Base-by-base conservation (phyloP, 2,797 vertebrate genomes). In the Aselliscus stoliczkanus region DNA sequence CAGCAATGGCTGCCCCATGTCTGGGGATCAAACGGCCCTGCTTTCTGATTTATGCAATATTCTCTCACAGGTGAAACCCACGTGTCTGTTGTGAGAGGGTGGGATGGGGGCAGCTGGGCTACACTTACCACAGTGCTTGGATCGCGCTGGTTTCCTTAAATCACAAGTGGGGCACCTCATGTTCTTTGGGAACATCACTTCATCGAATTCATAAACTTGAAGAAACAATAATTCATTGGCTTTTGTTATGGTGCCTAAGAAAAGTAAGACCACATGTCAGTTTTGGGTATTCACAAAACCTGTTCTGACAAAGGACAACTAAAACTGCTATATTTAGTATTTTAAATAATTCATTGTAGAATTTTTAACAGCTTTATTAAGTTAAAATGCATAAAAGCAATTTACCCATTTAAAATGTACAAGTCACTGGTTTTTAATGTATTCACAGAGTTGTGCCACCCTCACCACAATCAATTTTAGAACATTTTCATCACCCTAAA, bases 61-160 rank as follows among this genome's bases (percentile, higher is more conserved):
- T 52, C 3, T 23, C 11, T 2, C 0, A 42, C 31, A 67, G 72
- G 37, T 2, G 10, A 50, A 54, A 39, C 25, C 50, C 34, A 7
- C 0, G 0, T 27, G 21, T 54, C 52, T 34, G 42, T 1, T 5
- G 4, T 4, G 70, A 0, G 5, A 25, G 5, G 8, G 11, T 3
- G 2, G n/a, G 0, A 4, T 9, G 4, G 25, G 58, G 21, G 56
- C 60, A n/a, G 42, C 0, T 11, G 29, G 44, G 52, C 18, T 31
- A 96, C 15, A 98, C 99, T 99, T 96, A 99, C 99, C 97, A 96
- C 99, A 99, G 87, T 99, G 99, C 98, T 99, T 99, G 52, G 99
- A 99, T 29, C 99, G 98, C 34, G 99, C 99, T 21, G 99, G 99
- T 97, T 99, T 99, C 97, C 98, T 88, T 56, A 99, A 70, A 0